Conservation (phyloP, 2,797 vertebrate genomes). For the Cryptoprocta ferox region DNA sequence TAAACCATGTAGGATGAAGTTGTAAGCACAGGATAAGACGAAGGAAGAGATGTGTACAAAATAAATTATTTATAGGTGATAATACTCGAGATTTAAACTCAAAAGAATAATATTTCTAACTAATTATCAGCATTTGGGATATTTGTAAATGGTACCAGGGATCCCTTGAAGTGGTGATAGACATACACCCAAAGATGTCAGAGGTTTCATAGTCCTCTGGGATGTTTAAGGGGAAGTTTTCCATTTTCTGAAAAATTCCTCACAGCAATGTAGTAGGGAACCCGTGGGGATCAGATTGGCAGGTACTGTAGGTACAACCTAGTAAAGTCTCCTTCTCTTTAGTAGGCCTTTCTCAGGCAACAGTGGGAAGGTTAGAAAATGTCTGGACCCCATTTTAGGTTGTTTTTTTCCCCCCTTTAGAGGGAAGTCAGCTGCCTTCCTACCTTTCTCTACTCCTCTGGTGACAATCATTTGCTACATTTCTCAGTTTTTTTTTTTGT, state of each 20-base stretch:
- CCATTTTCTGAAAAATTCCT: background rate
- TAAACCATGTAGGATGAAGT: background rate
- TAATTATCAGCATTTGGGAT: background rate
- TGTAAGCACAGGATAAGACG: background rate
- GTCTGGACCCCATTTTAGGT: background rate
- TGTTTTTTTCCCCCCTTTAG: background rate
- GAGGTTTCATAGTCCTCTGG: background rate
- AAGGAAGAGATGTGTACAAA: background rate
- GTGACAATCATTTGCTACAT: background rate
- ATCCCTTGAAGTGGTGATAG: background rate
- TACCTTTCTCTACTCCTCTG: background rate
- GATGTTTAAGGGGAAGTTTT: background rate
- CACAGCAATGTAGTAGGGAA: background rate
- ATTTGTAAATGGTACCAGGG: background rate
- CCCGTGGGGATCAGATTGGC: background rate
- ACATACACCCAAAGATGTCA: background rate
- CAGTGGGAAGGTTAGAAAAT: background rate
- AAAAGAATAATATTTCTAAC: background rate
- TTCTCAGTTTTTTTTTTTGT: background rate
- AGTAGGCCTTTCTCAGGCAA: background rate
- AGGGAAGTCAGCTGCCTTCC: background rate
- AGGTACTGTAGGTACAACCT: accelerated
- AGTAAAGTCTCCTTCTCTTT: background rate
- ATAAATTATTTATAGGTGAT: background rate
- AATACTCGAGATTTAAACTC: background rate